phyloP scores from a whole-genome alignment of 1,140 invertebrate genomes.

The Calephelis nemesis region DNA sequence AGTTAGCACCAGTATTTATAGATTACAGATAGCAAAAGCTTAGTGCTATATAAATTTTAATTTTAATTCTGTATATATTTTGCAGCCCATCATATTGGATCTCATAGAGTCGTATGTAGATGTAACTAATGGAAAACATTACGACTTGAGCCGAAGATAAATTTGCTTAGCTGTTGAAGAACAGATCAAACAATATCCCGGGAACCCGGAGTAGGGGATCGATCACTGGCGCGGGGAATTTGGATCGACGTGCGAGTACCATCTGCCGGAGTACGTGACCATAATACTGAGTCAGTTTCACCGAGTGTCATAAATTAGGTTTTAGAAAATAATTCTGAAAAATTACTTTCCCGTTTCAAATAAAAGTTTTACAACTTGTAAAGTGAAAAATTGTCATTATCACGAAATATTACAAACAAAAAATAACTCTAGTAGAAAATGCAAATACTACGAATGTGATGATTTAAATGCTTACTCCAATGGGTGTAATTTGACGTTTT shows the following conservation, averaged over 20 bases:
- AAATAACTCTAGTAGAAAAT: no score
- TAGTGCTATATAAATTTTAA: background rate
- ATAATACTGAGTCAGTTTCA: background rate
- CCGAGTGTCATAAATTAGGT: background rate
- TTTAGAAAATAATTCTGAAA: background rate
- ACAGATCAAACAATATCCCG: no score
- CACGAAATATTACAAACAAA: no score
- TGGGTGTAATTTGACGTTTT: no score
- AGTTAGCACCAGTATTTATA: no score
- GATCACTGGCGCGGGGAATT: background rate
- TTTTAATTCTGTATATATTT: background rate
- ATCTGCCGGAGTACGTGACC: no score
- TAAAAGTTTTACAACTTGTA: background rate
- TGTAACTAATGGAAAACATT: slow-evolving; percentile 3
- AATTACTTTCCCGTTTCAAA: background rate
- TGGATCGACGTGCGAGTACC: slow-evolving; percentile 1
- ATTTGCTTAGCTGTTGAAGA: no score
- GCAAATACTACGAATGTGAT: no score
- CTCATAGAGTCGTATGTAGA: background rate
- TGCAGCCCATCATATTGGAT: background rate
- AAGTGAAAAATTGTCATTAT: no score
- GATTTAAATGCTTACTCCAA: no score
- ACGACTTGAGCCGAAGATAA: no score
- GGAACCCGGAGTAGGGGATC: slow-evolving; percentile 1
- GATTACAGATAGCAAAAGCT: no score